phyloP scores from a whole-genome alignment of 2,113 vertebrate species.

The Phocoena phocoena region DNA sequence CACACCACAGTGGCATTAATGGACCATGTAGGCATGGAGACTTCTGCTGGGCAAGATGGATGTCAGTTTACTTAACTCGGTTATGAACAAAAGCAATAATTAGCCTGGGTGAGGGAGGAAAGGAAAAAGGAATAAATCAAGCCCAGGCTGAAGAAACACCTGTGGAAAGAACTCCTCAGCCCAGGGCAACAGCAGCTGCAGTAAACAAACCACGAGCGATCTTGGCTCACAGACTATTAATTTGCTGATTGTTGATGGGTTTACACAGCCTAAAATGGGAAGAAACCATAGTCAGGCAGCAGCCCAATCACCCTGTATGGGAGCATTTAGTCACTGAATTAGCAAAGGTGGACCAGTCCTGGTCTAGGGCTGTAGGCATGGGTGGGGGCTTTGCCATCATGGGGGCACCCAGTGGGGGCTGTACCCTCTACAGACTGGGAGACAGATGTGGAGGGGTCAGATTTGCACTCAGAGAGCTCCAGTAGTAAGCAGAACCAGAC shows the following conservation, averaged over 20 bases:
- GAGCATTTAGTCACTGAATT: not conserved
- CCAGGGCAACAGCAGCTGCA: slow-evolving; percentile 22
- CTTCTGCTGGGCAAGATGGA: slow-evolving; percentile 59
- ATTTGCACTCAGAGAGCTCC: not conserved
- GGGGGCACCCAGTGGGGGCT: not conserved
- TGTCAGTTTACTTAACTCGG: slow-evolving; percentile 68
- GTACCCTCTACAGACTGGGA: not conserved
- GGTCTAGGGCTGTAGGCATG: not conserved
- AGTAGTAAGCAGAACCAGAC: not conserved
- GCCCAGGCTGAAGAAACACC: slow-evolving; percentile 57
- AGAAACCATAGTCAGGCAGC: not conserved
- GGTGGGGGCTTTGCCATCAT: not conserved
- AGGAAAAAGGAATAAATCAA: slow-evolving; percentile 59
- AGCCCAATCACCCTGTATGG: not conserved
- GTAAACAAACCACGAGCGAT: slow-evolving; percentile 40
- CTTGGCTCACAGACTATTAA: slow-evolving; percentile 60
- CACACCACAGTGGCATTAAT: not conserved
- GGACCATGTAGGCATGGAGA: slow-evolving; percentile 34
- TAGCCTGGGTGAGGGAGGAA: slow-evolving; percentile 22
- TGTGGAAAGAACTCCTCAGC: slow-evolving; percentile 37
- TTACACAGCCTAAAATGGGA: slow-evolving; percentile 35
- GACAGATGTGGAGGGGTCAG: accelerated
- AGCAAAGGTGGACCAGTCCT: slow-evolving; percentile 7
- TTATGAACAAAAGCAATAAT: slow-evolving; percentile 69
- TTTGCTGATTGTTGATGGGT: slow-evolving; percentile 61